A percentile compares a stretch with the other conserved stretches of the same genome.
Evolutionary conservation across 2,888 invertebrate genomes (phyloP).

Genomic region (Scrobipalpa atriplicella): DNA sequence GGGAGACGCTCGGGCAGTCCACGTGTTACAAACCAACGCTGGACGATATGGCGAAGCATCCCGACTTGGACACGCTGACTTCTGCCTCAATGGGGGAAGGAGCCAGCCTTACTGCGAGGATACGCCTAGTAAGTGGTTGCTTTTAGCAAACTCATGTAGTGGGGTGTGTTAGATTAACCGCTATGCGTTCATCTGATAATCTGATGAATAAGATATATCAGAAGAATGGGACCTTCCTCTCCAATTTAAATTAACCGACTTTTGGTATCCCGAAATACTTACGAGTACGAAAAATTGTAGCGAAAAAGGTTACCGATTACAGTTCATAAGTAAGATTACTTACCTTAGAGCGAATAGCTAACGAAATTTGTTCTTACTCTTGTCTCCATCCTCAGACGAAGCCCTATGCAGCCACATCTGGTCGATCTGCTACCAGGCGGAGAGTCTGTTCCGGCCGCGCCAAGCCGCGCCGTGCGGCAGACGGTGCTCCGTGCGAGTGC

Average conservation of each 20-base stretch:
- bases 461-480: conserved; percentile 88
- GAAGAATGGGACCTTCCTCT: too few relatives aligned
- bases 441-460: conserved; percentile 84
- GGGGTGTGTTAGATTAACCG: too few relatives aligned
- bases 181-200: too few relatives aligned
- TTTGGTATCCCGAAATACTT: too few relatives aligned
- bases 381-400: conserved; percentile 79
- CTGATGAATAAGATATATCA: too few relatives aligned
- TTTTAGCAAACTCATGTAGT: not conserved
- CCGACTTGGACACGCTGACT: conserved; percentile 89
- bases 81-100: conserved; percentile 91
- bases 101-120: conserved; percentile 89
- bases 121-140: conserved; percentile 83
- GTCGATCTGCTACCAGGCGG: conserved; percentile 91
- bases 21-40: conserved; percentile 91
- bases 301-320: too few relatives aligned
- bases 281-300: too few relatives aligned
- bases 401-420: conserved; percentile 92
- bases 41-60: conserved; percentile 90
- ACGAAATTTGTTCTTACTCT: too few relatives aligned
- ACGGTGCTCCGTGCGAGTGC: conserved; percentile 86
- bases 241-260: too few relatives aligned
- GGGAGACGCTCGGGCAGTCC: conserved; percentile 89
- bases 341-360: too few relatives aligned
- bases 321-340: too few relatives aligned